These are phyloP conservation scores for Copidosoma floridanum DNA, from an alignment of 1,140 invertebrate genomes.

Conservation along the genomic window DNA sequence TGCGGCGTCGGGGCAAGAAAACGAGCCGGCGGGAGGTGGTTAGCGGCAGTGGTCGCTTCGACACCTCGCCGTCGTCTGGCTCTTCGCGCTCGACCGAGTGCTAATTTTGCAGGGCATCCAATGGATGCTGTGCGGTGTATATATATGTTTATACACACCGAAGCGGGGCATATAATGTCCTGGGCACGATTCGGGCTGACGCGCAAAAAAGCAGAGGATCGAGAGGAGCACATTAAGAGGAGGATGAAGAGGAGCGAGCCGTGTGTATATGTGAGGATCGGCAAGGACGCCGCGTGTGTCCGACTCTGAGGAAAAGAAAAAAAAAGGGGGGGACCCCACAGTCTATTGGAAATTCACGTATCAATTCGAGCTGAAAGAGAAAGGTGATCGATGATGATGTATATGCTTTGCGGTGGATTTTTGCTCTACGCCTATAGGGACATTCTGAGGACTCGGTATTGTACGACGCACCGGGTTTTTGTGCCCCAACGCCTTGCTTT, in stretches of 20 bases:
- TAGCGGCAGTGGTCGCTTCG: too few relatives aligned
- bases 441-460: too few relatives aligned
- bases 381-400: slow-evolving; percentile 15
- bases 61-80: not conserved
- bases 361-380: slow-evolving; percentile 1
- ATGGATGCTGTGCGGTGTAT: too few relatives aligned
- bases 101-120: slow-evolving; percentile 1
- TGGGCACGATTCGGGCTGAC: not conserved
- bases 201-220: not conserved
- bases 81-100: slow-evolving; percentile 9
- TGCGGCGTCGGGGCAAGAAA: too few relatives aligned
- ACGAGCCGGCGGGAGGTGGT: too few relatives aligned
- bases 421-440: too few relatives aligned
- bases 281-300: not conserved
- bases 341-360: slow-evolving; percentile 17
- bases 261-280: not conserved
- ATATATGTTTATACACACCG: too few relatives aligned
- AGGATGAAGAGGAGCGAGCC: not conserved
- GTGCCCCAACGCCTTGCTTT: too few relatives aligned
- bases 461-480: too few relatives aligned
- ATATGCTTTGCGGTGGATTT: not conserved
- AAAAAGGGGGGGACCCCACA: not conserved
- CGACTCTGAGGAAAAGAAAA: not conserved
- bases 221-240: not conserved
- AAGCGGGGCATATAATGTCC: too few relatives aligned